Conservation (phyloP, 2,113 vertebrate species). For the Nymphicus hollandicus region DNA sequence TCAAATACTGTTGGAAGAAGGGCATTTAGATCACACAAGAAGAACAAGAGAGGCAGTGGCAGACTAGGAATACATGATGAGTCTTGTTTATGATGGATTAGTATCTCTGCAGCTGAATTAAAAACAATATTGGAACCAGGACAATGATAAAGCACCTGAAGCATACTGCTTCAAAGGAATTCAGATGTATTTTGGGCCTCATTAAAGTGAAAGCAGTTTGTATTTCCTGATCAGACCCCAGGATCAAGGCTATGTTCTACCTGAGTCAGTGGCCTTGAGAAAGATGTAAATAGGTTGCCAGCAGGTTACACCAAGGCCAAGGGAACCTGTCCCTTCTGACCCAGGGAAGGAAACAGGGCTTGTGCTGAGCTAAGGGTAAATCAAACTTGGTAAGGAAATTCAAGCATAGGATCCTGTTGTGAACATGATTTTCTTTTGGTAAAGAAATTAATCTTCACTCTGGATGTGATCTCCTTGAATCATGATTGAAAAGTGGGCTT, state of each 20-base stretch:
- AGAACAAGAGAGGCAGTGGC: neutral
- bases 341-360: neutral
- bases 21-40: neutral
- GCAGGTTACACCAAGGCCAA: neutral
- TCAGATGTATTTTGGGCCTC: neutral
- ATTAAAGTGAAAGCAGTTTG: neutral
- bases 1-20: neutral
- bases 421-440: neutral
- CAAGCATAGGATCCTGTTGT: neutral
- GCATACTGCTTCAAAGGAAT: neutral
- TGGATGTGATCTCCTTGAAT: neutral
- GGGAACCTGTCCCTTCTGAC: neutral
- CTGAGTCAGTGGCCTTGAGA: neutral
- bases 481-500: neutral
- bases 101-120: neutral
- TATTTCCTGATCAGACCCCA: neutral
- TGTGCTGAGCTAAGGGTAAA: neutral
- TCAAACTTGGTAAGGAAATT: neutral
- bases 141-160: neutral
- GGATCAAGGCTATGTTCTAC: neutral
- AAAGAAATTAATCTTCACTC: neutral
- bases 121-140: neutral
- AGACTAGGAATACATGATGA: neutral
- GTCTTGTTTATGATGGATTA: neutral
- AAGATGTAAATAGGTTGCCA: neutral